Percentiles rank a stretch among this genome's conserved stretches.
These are phyloP conservation scores for Simalia tracyae DNA, from an alignment of 2,797 vertebrate species.

Conservation along the genomic window DNA sequence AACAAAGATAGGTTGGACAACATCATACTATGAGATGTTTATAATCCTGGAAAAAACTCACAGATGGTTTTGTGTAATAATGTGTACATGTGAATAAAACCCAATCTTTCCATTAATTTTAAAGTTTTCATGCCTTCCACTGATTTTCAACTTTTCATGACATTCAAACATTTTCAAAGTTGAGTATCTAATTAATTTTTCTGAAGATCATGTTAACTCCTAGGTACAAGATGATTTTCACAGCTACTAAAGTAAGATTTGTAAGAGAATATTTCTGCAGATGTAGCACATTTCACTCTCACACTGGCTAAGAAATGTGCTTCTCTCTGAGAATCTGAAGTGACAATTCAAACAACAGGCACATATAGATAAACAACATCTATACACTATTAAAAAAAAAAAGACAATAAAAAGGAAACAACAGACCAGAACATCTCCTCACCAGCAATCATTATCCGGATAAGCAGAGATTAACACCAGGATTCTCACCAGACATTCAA, in stretches of 20 bases:
- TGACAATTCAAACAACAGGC: not conserved
- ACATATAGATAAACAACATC: too few relatives aligned
- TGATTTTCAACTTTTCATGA: not conserved
- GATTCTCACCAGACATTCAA: too few relatives aligned
- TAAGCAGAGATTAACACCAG: too few relatives aligned
- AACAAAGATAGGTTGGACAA: not conserved
- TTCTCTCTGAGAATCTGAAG: not conserved
- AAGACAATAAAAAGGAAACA: too few relatives aligned
- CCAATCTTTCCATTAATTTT: not conserved
- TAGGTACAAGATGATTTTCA: not conserved
- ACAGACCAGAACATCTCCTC: too few relatives aligned
- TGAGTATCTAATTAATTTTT: not conserved
- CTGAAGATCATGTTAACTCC: not conserved
- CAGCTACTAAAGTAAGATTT: not conserved
- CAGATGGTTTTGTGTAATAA: not conserved
- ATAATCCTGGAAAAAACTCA: not conserved
- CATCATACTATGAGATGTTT: not conserved
- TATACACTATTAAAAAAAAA: too few relatives aligned
- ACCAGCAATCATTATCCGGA: too few relatives aligned
- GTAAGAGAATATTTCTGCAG: not conserved
- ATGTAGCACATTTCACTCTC: not conserved
- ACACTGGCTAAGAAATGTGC: not conserved
- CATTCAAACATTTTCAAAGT: not conserved
- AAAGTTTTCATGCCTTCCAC: not conserved
- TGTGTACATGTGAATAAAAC: not conserved